phyloP scores from a whole-genome alignment of 2,888 invertebrate species.

The Lasioglossum vierecki region DNA sequence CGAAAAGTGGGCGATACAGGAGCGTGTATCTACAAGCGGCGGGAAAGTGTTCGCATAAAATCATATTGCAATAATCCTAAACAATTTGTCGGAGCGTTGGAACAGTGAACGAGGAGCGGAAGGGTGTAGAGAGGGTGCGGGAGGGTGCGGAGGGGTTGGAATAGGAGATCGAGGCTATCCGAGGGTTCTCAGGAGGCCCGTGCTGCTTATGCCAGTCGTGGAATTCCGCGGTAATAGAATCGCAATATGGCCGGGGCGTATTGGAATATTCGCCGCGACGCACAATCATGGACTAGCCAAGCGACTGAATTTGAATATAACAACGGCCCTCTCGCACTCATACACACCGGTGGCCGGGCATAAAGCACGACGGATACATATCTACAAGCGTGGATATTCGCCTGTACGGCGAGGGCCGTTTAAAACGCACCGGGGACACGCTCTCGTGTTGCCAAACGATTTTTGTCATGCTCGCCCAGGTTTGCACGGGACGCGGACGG shows the following conservation, averaged over 20 bases:
- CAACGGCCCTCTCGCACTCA: conserved; percentile 75
- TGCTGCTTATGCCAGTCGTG: conserved; percentile 67
- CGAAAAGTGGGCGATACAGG: not conserved
- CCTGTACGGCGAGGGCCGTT: conserved; percentile 13
- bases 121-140: not conserved
- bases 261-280: conserved; percentile 78
- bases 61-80: conserved; percentile 65
- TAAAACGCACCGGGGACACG: conserved; percentile 52
- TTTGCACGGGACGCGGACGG: not conserved
- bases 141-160: not conserved
- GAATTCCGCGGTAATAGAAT: conserved; percentile 67
- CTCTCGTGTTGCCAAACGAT: conserved; percentile 32
- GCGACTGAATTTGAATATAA: conserved; percentile 82
- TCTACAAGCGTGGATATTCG: conserved; percentile 66
- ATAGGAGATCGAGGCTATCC: conserved; percentile 7
- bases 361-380: conserved; percentile 81
- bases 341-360: conserved; percentile 75
- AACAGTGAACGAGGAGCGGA: not conserved
- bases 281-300: conserved; percentile 79
- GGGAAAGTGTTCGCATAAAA: conserved; percentile 47
- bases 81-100: conserved; percentile 54
- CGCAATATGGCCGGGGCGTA: conserved; percentile 70
- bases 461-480: not conserved
- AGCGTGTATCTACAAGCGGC: not conserved
- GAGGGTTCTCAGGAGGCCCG: conserved; percentile 38